A percentile compares a stretch with the other conserved stretches of the same genome.
Evolutionary conservation across 1,140 invertebrate species (phyloP).

Genomic region (Zophobas morio): DNA sequence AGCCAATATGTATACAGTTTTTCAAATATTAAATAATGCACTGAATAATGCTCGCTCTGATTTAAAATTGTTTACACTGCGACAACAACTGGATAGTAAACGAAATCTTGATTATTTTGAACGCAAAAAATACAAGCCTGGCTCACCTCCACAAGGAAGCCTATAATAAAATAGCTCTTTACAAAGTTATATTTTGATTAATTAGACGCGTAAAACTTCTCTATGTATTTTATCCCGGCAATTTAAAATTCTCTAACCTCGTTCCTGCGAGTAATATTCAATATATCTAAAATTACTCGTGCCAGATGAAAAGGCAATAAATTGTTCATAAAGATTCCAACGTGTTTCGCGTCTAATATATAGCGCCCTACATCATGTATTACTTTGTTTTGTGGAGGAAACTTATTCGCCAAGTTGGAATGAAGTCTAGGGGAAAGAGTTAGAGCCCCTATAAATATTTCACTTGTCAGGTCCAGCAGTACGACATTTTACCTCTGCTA

Average conservation of each 20-base stretch:
- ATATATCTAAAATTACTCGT: background rate
- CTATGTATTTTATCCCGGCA: background rate
- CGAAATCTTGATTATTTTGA: too few species aligned
- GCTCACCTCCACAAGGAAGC: too few species aligned
- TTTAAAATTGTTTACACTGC: too few species aligned
- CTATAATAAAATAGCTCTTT: too few species aligned
- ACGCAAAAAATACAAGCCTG: too few species aligned
- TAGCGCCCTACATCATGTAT: conserved; percentile 57
- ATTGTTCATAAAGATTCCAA: conserved; percentile 48
- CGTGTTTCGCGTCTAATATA: conserved; percentile 56
- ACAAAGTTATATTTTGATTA: too few species aligned
- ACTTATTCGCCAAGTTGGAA: conserved; percentile 56
- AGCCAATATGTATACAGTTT: too few species aligned
- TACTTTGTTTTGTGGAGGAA: conserved; percentile 59
- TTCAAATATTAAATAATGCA: too few species aligned
- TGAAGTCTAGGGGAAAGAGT: conserved; percentile 58
- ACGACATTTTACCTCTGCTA: conserved; percentile 49
- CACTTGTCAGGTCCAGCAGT: conserved; percentile 55
- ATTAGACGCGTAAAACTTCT: background rate
- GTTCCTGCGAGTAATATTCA: too few species aligned
- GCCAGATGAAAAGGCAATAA: conserved; percentile 39
- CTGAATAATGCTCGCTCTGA: too few species aligned
- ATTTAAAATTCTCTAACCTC: too few species aligned
- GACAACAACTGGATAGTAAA: too few species aligned
- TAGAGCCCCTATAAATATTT: conserved; percentile 57